These are phyloP conservation scores for Diplazon laetatorius DNA, from an alignment of 2,888 invertebrate species.

Conservation along the genomic window DNA sequence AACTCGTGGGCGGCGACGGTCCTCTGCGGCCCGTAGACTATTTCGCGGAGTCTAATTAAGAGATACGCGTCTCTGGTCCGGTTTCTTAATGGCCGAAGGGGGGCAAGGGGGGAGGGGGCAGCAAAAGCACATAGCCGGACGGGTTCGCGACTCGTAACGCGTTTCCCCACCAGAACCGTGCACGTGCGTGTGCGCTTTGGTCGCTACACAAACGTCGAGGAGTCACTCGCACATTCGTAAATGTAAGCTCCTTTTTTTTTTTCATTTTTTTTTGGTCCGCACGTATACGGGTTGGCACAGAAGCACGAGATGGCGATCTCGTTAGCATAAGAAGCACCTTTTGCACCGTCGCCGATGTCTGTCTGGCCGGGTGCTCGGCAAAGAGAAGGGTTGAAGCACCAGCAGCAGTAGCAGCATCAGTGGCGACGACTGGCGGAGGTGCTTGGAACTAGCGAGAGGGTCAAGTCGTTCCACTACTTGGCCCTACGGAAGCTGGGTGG, in stretches of 20 bases:
- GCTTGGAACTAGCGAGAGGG: conserved; percentile 28
- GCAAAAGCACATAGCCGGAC: conserved; percentile 59
- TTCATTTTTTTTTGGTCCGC: conserved; percentile 42
- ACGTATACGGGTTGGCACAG: conserved; percentile 18
- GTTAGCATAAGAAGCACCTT: conserved; percentile 76
- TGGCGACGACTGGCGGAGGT: conserved; percentile 10
- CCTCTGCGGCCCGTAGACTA: conserved; percentile 65
- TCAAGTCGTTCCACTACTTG: conserved; percentile 51
- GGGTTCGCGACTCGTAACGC: conserved; percentile 57
- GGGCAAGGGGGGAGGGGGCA: conserved; percentile 49
- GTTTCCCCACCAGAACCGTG: conserved; percentile 14
- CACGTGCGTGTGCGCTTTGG: neutral
- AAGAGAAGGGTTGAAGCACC: conserved; percentile 46
- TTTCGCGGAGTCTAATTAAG: conserved; percentile 74
- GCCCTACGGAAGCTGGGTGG: conserved; percentile 61
- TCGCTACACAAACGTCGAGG: too few species aligned
- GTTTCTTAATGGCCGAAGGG: conserved; percentile 63
- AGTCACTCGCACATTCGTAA: too few species aligned
- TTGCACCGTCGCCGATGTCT: conserved; percentile 63
- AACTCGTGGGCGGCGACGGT: conserved; percentile 57
- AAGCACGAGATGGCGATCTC: conserved; percentile 70
- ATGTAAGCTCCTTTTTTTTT: too few species aligned
- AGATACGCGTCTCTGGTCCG: conserved; percentile 74
- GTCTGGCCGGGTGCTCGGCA: conserved; percentile 56
- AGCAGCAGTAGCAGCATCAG: conserved; percentile 34